Evolutionary conservation across 2,797 vertebrate genomes (phyloP), one percentile per base, ranked within the genome.

Genomic region (Phrynocephalus guinanensis): DNA sequence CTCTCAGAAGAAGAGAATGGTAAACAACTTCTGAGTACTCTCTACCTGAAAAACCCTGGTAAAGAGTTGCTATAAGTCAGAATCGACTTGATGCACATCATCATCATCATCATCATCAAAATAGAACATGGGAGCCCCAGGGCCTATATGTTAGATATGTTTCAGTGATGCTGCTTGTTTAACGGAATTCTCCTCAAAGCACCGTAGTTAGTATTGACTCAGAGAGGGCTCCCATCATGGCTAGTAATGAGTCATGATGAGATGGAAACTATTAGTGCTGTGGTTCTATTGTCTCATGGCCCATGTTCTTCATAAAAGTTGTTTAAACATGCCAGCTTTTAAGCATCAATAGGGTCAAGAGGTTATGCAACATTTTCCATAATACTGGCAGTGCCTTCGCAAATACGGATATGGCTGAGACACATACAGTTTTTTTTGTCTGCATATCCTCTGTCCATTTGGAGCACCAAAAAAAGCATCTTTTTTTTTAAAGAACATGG

Each of bases 231-330:
- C 2, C 78, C n/a, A 63, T 63, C 60, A 63, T 63, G 52, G 52
- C 52, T 11, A 52, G 52, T 52, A 56, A 56, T 81, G 87, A 88
- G 75, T 88, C 83, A 88, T 76, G 70, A 81, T 85, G 60, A 84
- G 77, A 75, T 33, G 38, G 82, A 85, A 85, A 85, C 16, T 75
- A 66, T 7, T 24, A 9, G 44, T n/a, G 68, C 16, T 56, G 73
- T 79, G 76, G 52, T 72, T 76, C 70, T 85, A 78, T 87, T 72
- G 81, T 68, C 44, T 15, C 52, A n/a, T n/a, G 26, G 44, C 44
- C 4, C 76, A 11, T 44, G 75, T 67, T 83, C 56, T 24, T 68
- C 60, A 44, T 60, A 81, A 80, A 75, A 76, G 48, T 88, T 85
- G 9, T 67, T 76, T 76, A 81, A 88, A 85, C 77, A 73, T 73